phyloP scores from a whole-genome alignment of 2,113 vertebrate genomes.

The Salminus brasiliensis region DNA sequence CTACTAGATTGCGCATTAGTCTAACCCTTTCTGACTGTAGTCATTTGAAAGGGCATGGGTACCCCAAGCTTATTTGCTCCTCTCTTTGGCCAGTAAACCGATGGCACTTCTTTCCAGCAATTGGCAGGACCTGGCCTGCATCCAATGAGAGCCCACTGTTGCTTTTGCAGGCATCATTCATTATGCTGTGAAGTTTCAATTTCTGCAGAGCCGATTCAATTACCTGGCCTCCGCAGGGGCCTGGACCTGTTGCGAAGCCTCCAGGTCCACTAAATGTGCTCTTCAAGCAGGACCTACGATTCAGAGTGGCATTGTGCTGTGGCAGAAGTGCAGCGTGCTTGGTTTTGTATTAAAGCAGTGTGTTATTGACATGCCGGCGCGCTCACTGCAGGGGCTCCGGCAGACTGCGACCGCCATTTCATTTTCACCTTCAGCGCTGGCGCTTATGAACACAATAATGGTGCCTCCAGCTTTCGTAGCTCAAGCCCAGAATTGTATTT shows the following conservation, averaged over 20 bases:
- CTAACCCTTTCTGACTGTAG: neutral
- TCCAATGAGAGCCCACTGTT: constrained; percentile 58
- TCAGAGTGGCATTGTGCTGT: constrained; percentile 55
- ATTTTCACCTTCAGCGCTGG: constrained; percentile 42
- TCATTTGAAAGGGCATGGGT: constrained; percentile 9
- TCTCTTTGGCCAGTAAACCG: constrained; percentile 46
- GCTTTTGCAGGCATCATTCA: constrained; percentile 62
- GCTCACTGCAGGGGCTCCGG: neutral
- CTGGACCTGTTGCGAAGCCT: constrained; percentile 50
- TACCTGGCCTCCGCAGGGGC: constrained; percentile 57
- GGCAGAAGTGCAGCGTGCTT: constrained; percentile 34
- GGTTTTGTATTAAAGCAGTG: constrained; percentile 17
- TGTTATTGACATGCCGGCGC: constrained; percentile 34
- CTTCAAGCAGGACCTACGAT: constrained; percentile 58
- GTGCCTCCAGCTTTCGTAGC: constrained; percentile 13
- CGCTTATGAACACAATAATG: constrained; percentile 40
- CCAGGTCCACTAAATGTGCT: constrained; percentile 58
- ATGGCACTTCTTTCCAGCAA: constrained; percentile 11
- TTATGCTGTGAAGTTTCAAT: constrained; percentile 72
- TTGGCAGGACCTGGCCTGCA: constrained; percentile 53
- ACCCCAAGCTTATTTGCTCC: constrained; percentile 47
- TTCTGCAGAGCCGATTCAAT: constrained; percentile 63
- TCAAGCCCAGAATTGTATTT: constrained; percentile 20
- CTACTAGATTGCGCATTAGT: constrained; percentile 9
- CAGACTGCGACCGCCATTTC: constrained; percentile 12